Conservation (phyloP, 1,140 invertebrate species). For the Chionoecetes opilio region DNA sequence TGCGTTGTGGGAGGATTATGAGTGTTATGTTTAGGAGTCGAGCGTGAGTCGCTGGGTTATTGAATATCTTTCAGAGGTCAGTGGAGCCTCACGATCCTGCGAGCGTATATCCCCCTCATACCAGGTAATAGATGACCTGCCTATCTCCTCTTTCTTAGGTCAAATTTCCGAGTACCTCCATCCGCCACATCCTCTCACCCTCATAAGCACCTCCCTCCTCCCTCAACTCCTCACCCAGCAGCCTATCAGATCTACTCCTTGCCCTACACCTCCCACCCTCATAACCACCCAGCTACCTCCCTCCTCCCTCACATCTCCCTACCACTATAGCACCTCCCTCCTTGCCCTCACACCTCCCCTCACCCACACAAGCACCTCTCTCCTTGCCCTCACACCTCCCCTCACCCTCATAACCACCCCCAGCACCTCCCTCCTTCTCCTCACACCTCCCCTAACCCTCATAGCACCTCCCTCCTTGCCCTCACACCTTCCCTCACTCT, state of each 20-base stretch:
- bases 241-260: not conserved
- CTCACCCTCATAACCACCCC: no score
- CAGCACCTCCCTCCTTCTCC: not conserved
- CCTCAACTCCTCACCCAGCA: not conserved
- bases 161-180: no score
- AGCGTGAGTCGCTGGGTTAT: no score
- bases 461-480: not conserved
- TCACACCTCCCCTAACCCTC: not conserved
- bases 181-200: not conserved
- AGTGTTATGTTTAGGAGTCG: no score
- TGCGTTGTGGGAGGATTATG: not conserved
- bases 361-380: not conserved
- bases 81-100: no score
- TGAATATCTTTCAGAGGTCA: no score
- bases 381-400: not conserved
- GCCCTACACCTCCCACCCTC: not conserved
- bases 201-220: not conserved
- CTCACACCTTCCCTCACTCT: not conserved
- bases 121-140: no score
- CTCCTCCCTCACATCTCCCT: no score
- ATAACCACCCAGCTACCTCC: not conserved
- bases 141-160: no score
- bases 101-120: no score
- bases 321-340: no score
- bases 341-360: no score